Percentiles rank a stretch among this genome's conserved stretches.
Evolutionary conservation across 2,888 invertebrate genomes (phyloP).

Genomic region (Heliconius cydno): DNA sequence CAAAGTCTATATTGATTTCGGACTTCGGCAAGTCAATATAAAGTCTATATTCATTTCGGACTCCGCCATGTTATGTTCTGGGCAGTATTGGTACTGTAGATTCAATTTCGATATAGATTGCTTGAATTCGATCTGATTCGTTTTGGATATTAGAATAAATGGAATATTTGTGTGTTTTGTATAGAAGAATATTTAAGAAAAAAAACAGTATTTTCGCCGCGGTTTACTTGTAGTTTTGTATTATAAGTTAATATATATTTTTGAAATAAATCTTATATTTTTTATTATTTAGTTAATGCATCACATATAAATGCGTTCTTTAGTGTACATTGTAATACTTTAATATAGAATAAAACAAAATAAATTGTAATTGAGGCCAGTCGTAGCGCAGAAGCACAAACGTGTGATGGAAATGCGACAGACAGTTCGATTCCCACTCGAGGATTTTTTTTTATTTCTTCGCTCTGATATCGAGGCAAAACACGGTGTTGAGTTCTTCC

Average conservation of each 20-base stretch:
- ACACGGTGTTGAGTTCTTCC: too few relatives aligned
- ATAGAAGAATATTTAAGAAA: not conserved
- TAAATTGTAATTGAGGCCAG: not conserved
- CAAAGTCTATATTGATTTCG: constrained; percentile 56
- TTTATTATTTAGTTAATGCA: too few relatives aligned
- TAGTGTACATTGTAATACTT: too few relatives aligned
- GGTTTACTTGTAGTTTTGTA: not conserved
- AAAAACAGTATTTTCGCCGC: not conserved
- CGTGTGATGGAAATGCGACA: too few relatives aligned
- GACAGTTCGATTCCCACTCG: not conserved
- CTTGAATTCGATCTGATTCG: constrained; percentile 13
- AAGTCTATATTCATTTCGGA: constrained; percentile 56
- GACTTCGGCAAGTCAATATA: constrained; percentile 47
- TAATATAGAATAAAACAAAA: too few relatives aligned
- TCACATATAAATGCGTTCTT: too few relatives aligned
- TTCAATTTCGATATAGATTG: constrained; percentile 43
- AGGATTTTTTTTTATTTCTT: not conserved
- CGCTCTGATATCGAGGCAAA: not conserved
- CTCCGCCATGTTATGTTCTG: constrained; percentile 24
- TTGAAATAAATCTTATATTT: not conserved
- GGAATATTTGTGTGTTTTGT: not conserved
- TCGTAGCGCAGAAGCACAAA: not conserved
- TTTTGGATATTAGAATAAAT: not conserved
- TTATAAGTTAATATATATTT: too few relatives aligned
- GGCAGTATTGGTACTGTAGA: constrained; percentile 37